Base-by-base conservation (phyloP, 2,113 vertebrate genomes). In the Amblyornis subalaris region DNA sequence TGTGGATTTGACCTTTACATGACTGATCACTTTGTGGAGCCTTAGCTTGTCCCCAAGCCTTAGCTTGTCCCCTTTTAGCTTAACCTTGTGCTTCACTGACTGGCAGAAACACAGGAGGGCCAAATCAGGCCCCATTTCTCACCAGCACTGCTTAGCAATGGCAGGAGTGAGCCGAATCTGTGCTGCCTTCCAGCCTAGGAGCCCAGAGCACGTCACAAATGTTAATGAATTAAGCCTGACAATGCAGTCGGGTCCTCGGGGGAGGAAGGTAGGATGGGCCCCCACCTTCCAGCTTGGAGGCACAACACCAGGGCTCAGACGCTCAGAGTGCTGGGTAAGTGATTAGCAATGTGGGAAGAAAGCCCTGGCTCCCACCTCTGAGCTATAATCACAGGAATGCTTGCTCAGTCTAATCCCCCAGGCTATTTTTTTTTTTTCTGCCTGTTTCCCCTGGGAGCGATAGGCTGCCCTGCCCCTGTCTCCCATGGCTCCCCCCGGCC, bases 181-280 rank as follows among this genome's bases (percentile, higher is more conserved):
- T 91, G 75, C 67, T 74, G 53, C 72, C 38, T 96, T 75, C 66
- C 62, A 91, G 85, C 71, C 72, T n/a, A n/a, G 89, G 31, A 89
- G 42, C 62, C 84, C 10, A 9, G 55, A 95, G 78, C 44, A 53
- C 53, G 62, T 91, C 91, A 57, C 36, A 88, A 72, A 95, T 87
- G 93, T 91, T 95, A 93, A 93, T 91, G 88, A 95, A 94, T 88
- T 91, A 92, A 95, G 72, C 51, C 51, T 95, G 85, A 91, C 89
- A 94, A 94, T 73, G 74, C 85, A 91, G 78, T 94, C 6, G 21
- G 70, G 53, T 87, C 54, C 77, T 55, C 13, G 64, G 74, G 89
- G 95, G 91, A 92, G 85, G 79, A 85, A 93, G 64, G 94, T 90
- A 95, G 94, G 90, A 70, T 83, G 78, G 53, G 94, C 72, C 79